Conservation (phyloP, 2,113 vertebrate genomes). For the Zosterops borbonicus region DNA sequence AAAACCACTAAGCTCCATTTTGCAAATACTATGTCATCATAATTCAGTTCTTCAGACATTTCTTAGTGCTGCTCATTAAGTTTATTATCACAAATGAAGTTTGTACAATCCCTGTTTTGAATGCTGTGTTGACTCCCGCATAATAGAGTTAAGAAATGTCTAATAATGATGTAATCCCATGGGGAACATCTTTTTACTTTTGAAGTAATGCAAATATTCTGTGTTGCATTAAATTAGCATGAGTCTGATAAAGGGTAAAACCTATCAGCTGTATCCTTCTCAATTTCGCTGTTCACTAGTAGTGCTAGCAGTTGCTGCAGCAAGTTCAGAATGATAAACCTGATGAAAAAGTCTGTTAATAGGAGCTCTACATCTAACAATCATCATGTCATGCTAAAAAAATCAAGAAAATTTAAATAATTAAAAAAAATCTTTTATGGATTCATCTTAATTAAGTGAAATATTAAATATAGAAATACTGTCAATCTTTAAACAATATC, state of each 20-base stretch:
- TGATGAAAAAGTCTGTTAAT: neutral
- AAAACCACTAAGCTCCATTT: neutral
- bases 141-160: conserved; percentile 28
- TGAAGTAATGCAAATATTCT: conserved; percentile 24
- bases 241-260: conserved; percentile 32
- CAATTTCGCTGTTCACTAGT: neutral
- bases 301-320: neutral
- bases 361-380: neutral
- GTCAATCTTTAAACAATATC: neutral
- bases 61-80: conserved; percentile 12
- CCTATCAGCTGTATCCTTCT: neutral
- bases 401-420: neutral
- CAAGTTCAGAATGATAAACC: neutral
- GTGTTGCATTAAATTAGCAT: conserved; percentile 43
- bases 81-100: conserved; percentile 50
- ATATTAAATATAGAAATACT: neutral
- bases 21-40: neutral
- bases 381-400: neutral
- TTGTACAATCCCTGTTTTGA: neutral
- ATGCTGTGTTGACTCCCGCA: neutral
- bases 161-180: conserved; percentile 6
- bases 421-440: neutral
- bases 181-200: conserved; percentile 13
- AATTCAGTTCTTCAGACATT: conserved; percentile 36
- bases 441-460: neutral